Conservation (phyloP, 1,140 invertebrate genomes). For the Trissolcus basalis region DNA sequence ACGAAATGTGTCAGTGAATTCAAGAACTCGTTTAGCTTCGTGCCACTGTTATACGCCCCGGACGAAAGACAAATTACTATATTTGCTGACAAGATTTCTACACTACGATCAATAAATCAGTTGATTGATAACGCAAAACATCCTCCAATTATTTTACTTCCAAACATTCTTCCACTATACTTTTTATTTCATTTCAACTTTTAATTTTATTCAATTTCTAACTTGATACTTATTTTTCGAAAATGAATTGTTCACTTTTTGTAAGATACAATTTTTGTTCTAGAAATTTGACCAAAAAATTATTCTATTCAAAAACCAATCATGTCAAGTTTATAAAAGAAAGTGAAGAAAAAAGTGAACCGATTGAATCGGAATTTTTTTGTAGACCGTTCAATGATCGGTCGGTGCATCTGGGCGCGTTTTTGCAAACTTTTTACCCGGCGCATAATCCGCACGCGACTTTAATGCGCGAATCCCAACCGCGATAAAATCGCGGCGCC, state of each 20-base stretch:
- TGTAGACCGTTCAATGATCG: constrained; percentile 22
- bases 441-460: constrained; percentile 42
- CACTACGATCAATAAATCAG: constrained; percentile 41
- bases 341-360: constrained; percentile 24
- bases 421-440: constrained; percentile 38
- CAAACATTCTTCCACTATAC: not conserved
- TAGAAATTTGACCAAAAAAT: too few relatives aligned
- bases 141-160: constrained; percentile 8
- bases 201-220: too few relatives aligned
- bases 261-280: too few relatives aligned
- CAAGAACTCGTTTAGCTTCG: constrained; percentile 43
- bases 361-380: constrained; percentile 37
- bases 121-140: constrained; percentile 12
- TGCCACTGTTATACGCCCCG: constrained; percentile 31
- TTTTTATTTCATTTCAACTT: not conserved
- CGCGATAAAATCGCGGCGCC: constrained; percentile 28
- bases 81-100: constrained; percentile 33
- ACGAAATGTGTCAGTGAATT: constrained; percentile 53
- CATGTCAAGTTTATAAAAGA: not conserved
- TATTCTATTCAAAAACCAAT: not conserved
- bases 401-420: constrained; percentile 25
- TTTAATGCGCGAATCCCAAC: constrained; percentile 31
- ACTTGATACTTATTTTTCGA: too few relatives aligned
- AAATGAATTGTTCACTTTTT: too few relatives aligned
- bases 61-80: constrained; percentile 51